phyloP scores from a whole-genome alignment of 2,113 vertebrate genomes.

The Diadophis punctatus region DNA sequence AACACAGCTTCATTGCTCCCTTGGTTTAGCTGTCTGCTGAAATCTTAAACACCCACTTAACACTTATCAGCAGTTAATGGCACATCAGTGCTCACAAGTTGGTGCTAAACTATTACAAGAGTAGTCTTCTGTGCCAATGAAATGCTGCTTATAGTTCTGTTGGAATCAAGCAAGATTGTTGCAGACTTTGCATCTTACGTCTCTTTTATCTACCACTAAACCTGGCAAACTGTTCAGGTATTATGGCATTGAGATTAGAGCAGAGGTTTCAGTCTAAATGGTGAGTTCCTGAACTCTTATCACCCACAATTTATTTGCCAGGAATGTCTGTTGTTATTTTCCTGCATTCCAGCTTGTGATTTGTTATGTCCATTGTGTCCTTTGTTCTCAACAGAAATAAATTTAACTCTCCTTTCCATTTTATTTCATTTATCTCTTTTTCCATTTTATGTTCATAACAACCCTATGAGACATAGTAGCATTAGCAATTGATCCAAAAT shows the following conservation, averaged over 20 bases:
- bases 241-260: background rate
- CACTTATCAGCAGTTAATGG: background rate
- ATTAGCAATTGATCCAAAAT: background rate
- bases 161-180: background rate
- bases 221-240: background rate
- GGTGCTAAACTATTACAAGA: background rate
- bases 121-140: background rate
- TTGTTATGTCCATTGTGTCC: background rate
- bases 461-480: background rate
- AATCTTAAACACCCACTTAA: conserved; percentile 1
- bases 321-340: background rate
- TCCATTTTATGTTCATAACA: background rate
- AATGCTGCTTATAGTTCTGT: background rate
- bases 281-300: background rate
- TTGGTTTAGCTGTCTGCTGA: background rate
- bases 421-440: background rate
- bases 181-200: background rate
- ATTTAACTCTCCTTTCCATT: background rate
- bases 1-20: background rate
- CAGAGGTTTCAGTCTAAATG: rapidly evolving
- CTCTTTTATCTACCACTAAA: background rate
- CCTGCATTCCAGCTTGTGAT: background rate
- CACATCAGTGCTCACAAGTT: rapidly evolving
- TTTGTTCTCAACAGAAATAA: background rate
- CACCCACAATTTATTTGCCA: background rate